Conservation (phyloP, 1,140 invertebrate species). For the Dolichoris vasculosae region DNA sequence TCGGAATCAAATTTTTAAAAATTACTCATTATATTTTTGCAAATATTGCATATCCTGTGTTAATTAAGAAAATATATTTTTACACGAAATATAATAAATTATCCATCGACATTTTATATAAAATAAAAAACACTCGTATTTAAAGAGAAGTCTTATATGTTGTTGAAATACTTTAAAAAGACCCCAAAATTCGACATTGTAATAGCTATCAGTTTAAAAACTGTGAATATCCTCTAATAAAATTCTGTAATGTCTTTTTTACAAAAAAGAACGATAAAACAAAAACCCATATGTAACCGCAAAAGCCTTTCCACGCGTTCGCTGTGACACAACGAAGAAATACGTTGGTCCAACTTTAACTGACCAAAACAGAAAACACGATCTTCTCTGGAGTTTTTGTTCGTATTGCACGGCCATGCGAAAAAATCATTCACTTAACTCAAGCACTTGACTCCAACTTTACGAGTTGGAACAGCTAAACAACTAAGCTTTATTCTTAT, state of each 20-base stretch:
- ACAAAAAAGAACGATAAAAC: not conserved
- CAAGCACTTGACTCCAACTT: not conserved
- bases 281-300: not conserved
- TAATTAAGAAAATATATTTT: no score
- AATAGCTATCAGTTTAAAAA: no score
- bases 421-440: conserved; percentile 37
- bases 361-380: conserved; percentile 17
- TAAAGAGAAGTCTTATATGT: no score
- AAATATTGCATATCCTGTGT: no score
- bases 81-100: no score
- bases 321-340: not conserved
- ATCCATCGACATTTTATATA: no score
- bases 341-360: not conserved
- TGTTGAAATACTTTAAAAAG: no score
- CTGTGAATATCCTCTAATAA: no score
- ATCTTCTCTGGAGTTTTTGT: not conserved
- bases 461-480: not conserved
- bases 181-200: no score
- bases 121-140: no score
- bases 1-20: no score
- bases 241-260: not conserved
- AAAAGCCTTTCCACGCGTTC: not conserved
- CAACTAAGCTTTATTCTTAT: not conserved
- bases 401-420: not conserved
- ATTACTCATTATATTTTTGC: no score